A percentile compares a stretch with the other conserved stretches of the same genome.
phyloP scores from a whole-genome alignment of 2,888 invertebrate genomes.

The Caenorhabditis sinica region DNA sequence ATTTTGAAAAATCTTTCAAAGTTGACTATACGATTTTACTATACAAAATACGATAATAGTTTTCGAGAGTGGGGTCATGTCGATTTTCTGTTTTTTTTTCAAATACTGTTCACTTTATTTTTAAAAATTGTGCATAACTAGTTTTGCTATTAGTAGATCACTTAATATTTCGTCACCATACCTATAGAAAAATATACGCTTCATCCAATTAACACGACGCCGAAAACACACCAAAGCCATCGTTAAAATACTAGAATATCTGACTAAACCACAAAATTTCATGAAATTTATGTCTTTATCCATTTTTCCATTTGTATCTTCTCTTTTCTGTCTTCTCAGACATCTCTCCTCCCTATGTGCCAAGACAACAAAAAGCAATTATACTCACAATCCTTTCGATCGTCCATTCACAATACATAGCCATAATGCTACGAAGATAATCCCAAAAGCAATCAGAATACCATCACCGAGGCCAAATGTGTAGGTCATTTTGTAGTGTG shows the following conservation, averaged over 20 bases:
- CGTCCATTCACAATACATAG: constrained; percentile 49
- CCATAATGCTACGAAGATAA: constrained; percentile 32
- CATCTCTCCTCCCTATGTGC: background rate
- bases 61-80: no score
- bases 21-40: no score
- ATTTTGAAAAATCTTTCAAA: no score
- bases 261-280: background rate
- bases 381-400: constrained; percentile 67
- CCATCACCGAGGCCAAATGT: constrained; percentile 65
- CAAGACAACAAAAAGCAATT: constrained; percentile 40
- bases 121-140: no score
- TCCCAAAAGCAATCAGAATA: constrained; percentile 49
- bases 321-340: background rate
- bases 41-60: no score
- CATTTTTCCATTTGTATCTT: background rate
- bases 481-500: constrained; percentile 55
- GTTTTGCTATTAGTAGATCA: no score
- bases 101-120: no score
- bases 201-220: constrained; percentile 25
- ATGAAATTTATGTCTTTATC: background rate
- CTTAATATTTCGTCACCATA: background rate
- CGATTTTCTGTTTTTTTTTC: no score
- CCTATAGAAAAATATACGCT: constrained; percentile 40
- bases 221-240: constrained; percentile 32
- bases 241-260: background rate